A percentile compares a stretch with the other conserved stretches of the same genome.
Evolutionary conservation across 2,797 vertebrate genomes (phyloP).

Genomic region (Galagoides demidoff): DNA sequence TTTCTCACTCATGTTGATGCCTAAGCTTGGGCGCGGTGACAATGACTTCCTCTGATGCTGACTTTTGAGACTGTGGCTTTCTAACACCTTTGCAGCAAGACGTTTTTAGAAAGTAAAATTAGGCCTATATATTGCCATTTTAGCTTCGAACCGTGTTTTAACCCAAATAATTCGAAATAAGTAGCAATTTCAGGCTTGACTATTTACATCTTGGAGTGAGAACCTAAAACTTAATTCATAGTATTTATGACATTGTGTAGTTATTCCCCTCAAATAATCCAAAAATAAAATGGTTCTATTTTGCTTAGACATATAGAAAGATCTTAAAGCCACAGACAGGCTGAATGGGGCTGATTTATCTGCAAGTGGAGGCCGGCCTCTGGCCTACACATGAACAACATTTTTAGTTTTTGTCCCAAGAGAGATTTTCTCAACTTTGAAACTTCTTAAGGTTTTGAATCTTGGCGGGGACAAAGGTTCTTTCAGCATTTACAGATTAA

Average conservation of each 20-base stretch:
- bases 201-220: not conserved
- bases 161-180: not conserved
- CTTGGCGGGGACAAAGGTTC: not conserved
- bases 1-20: fast-evolving
- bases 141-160: not conserved
- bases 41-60: not conserved
- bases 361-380: fast-evolving
- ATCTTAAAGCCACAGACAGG: no score
- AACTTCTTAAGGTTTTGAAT: not conserved
- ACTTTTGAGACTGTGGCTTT: not conserved
- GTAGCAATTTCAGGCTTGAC: not conserved
- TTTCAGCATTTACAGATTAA: not conserved
- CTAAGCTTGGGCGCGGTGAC: not conserved
- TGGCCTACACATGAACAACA: fast-evolving
- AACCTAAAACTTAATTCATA: not conserved
- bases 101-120: not conserved
- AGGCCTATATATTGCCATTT: not conserved
- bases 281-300: not conserved
- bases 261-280: not conserved
- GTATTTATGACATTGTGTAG: not conserved
- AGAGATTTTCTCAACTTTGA: not conserved
- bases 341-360: not conserved
- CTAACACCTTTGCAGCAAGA: not conserved
- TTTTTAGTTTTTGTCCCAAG: not conserved
- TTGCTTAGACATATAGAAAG: not conserved